Percentiles rank a stretch among this genome's conserved stretches.
Evolutionary conservation across 2,888 invertebrate species (phyloP).

Genomic region (Drosophila tanythrix): DNA sequence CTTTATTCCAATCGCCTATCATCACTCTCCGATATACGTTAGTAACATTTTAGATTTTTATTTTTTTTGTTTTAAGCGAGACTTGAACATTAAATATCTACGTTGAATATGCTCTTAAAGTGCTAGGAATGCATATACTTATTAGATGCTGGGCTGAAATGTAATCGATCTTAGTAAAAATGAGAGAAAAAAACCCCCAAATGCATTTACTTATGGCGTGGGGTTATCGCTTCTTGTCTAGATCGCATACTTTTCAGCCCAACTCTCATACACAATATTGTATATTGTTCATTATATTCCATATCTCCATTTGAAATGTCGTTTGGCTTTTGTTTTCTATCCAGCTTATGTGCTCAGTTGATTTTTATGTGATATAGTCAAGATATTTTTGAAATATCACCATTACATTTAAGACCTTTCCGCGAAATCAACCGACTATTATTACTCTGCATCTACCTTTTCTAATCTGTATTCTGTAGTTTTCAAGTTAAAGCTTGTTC

Average conservation of each 20-base stretch:
- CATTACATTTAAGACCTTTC: conserved; percentile 4
- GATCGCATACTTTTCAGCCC: background rate
- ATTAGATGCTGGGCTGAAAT: background rate
- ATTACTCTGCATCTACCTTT: conserved; percentile 7
- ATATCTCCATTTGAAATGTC: conserved; percentile 19
- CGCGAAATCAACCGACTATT: conserved; percentile 21
- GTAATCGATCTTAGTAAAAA: background rate
- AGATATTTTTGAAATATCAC: conserved; percentile 48
- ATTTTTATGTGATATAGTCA: conserved; percentile 5
- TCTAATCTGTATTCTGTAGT: conserved; percentile 15
- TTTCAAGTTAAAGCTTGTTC: conserved; percentile 54
- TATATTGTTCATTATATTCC: conserved; percentile 12
- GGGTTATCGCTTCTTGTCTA: background rate
- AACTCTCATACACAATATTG: background rate
- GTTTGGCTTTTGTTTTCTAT: conserved; percentile 5
- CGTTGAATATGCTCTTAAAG: conserved; percentile 14
- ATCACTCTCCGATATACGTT: conserved; percentile 44
- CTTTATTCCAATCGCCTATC: conserved; percentile 50
- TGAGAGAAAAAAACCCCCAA: background rate
- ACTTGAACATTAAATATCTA: conserved; percentile 34
- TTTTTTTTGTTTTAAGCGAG: conserved; percentile 11
- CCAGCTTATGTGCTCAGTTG: conserved; percentile 1
- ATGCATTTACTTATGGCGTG: background rate
- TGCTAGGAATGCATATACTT: conserved; percentile 31
- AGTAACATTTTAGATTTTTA: conserved; percentile 52